These are phyloP conservation scores for Heteronetta atricapilla DNA, from an alignment of 2,113 vertebrate species.

Conservation along the genomic window DNA sequence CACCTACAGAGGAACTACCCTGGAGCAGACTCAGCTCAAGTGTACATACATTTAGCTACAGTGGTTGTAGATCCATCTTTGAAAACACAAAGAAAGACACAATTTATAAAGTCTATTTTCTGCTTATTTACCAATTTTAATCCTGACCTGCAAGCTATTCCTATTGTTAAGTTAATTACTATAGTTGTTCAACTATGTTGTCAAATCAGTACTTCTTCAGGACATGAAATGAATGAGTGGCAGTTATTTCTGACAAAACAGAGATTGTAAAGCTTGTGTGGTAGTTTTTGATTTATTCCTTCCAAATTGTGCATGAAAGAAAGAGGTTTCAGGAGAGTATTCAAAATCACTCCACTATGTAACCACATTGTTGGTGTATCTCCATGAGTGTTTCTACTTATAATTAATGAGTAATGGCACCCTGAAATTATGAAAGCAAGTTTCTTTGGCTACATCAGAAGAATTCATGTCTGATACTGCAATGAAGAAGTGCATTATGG, in stretches of 20 bases:
- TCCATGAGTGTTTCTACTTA: not conserved
- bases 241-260: not conserved
- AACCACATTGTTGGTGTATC: not conserved
- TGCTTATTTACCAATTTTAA: not conserved
- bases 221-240: not conserved
- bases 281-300: not conserved
- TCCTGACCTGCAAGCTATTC: not conserved
- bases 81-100: not conserved
- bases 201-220: not conserved
- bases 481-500: not conserved
- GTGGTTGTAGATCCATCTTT: not conserved
- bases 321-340: not conserved
- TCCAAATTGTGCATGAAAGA: not conserved
- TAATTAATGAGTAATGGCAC: not conserved
- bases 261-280: not conserved
- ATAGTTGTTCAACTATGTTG: not conserved
- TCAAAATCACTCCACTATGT: not conserved
- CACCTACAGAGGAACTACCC: not conserved
- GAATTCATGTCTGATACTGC: not conserved
- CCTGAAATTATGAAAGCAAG: slow-evolving; percentile 10
- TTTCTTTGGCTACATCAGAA: not conserved
- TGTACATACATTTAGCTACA: not conserved
- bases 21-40: not conserved
- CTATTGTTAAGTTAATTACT: not conserved
- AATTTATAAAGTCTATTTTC: not conserved